phyloP scores from a whole-genome alignment of 2,888 invertebrate genomes.

The Emmelina monodactyla region DNA sequence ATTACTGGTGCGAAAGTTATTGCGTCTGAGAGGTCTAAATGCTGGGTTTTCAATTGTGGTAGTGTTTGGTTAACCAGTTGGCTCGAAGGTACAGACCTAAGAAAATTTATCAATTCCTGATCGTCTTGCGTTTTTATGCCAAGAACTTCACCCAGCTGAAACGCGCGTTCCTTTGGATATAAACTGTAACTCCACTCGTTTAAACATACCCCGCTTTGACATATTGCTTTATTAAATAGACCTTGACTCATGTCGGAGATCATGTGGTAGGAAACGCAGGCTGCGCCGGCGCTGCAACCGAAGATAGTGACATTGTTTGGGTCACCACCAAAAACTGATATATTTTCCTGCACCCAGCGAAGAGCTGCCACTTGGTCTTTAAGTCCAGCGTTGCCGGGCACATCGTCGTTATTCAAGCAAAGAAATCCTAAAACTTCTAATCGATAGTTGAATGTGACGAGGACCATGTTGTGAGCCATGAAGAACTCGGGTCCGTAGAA shows the following conservation, averaged over 20 bases:
- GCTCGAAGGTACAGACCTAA: conserved; percentile 32
- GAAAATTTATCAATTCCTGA: conserved; percentile 36
- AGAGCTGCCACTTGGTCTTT: conserved; percentile 59
- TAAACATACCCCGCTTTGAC: conserved; percentile 56
- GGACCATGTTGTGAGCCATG: conserved; percentile 41
- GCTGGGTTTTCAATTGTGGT: conserved; percentile 27
- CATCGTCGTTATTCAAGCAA: conserved; percentile 49
- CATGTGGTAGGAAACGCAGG: conserved; percentile 42
- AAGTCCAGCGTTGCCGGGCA: conserved; percentile 56
- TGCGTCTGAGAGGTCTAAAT: conserved; percentile 35
- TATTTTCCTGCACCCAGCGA: conserved; percentile 52
- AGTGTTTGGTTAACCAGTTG: conserved; percentile 39
- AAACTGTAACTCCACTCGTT: conserved; percentile 49
- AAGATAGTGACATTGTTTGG: conserved; percentile 47
- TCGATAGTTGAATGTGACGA: conserved; percentile 58
- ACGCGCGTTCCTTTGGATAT: conserved; percentile 41
- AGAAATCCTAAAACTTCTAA: conserved; percentile 56
- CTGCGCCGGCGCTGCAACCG: conserved; percentile 56
- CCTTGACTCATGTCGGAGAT: conserved; percentile 48
- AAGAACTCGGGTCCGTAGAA: conserved; percentile 58
- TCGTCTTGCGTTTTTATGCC: conserved; percentile 45
- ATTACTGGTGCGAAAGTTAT: conserved; percentile 51
- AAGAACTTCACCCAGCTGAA: conserved; percentile 45
- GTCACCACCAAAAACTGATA: conserved; percentile 48
- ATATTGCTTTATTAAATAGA: conserved; percentile 53